A percentile compares a stretch with the other conserved stretches of the same genome.
Conservation (phyloP, 2,888 invertebrate species). For the Chrysotoxum bicinctum region DNA sequence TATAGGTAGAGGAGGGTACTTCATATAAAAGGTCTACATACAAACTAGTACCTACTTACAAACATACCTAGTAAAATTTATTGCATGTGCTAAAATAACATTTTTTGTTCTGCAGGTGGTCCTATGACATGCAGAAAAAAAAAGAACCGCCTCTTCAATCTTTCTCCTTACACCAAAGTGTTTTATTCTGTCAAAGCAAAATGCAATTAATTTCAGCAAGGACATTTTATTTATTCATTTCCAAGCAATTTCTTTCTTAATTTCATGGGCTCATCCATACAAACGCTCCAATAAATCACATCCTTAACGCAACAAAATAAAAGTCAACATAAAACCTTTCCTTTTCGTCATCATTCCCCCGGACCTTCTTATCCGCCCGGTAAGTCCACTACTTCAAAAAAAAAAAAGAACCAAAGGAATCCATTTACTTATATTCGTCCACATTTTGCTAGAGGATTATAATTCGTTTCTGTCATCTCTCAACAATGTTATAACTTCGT, state of each 20-base stretch:
- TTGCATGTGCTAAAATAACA: neutral
- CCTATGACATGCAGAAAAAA: neutral
- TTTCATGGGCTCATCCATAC: conserved; percentile 44
- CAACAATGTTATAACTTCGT: conserved; percentile 53
- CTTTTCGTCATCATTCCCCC: neutral
- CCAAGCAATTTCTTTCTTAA: conserved; percentile 43
- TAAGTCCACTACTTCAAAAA: too few species aligned
- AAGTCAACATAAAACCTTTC: conserved; percentile 64
- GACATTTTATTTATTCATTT: conserved; percentile 57
- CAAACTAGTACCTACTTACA: neutral
- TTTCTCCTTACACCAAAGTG: conserved; percentile 1
- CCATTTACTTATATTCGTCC: conserved; percentile 24
- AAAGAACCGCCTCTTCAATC: neutral
- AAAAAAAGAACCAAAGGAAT: conserved; percentile 37
- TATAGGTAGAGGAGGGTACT: too few species aligned
- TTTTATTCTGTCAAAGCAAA: conserved; percentile 28
- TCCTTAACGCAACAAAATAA: conserved; percentile 67
- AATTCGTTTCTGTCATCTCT: conserved; percentile 66
- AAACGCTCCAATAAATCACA: conserved; percentile 60
- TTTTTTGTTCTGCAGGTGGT: conserved; percentile 15
- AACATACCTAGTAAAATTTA: neutral
- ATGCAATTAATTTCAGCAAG: conserved; percentile 35
- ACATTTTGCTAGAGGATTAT: conserved; percentile 38
- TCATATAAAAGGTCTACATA: neutral
- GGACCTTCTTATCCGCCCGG: too few species aligned